phyloP scores from a whole-genome alignment of 1,140 invertebrate genomes.

The Trichoplusia ni region DNA sequence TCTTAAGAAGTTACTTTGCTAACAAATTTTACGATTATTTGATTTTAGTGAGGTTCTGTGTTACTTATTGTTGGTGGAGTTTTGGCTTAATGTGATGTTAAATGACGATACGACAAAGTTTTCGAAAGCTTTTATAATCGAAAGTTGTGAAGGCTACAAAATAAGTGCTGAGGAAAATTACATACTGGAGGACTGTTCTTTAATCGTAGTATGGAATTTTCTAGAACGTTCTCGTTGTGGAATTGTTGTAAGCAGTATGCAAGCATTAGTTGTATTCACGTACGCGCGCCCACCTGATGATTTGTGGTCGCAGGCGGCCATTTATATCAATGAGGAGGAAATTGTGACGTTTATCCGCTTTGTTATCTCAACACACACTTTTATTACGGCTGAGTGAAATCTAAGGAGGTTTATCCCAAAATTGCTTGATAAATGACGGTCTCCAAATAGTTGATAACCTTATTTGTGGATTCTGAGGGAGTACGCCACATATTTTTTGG shows the following conservation, averaged over 20 bases:
- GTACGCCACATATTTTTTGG: slow-evolving; percentile 15
- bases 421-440: slow-evolving; percentile 25
- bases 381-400: slow-evolving; percentile 4
- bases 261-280: neutral
- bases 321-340: slow-evolving; percentile 24
- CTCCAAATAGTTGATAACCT: neutral
- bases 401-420: neutral
- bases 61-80: slow-evolving; percentile 18
- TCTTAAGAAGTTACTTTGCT: slow-evolving; percentile 32
- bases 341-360: slow-evolving; percentile 22
- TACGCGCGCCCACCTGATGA: slow-evolving; percentile 27
- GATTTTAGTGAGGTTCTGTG: slow-evolving; percentile 2
- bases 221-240: neutral
- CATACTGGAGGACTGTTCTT: too few relatives aligned
- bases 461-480: slow-evolving; percentile 9
- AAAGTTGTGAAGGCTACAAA: neutral
- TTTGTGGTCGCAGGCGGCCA: slow-evolving; percentile 20
- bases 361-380: slow-evolving; percentile 12
- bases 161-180: neutral
- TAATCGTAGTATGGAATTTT: neutral
- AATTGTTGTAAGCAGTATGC: neutral
- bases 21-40: slow-evolving; percentile 22
- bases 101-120: neutral
- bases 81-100: slow-evolving; percentile 5
- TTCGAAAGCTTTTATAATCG: neutral